phyloP scores from a whole-genome alignment of 2,888 invertebrate species.

The Agrotis segetum region DNA sequence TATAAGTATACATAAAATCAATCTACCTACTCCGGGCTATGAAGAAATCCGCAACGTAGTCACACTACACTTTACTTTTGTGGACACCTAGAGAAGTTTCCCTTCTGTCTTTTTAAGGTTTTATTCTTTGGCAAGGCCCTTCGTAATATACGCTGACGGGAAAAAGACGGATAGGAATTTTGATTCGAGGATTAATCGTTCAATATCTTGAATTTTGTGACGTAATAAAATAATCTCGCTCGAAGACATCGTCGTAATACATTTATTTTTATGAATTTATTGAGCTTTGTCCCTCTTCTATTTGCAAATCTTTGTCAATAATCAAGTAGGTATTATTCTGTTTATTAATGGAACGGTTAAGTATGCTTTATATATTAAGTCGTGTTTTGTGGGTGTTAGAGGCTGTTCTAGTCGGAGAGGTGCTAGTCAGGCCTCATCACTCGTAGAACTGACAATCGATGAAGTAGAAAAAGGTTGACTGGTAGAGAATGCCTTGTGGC shows the following conservation, averaged over 20 bases:
- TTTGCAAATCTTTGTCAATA: conserved; percentile 12
- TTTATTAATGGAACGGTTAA: not conserved
- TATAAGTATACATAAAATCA: too few relatives aligned
- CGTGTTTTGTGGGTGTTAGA: too few relatives aligned
- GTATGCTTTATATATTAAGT: not conserved
- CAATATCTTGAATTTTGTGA: conserved; percentile 49
- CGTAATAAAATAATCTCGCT: conserved; percentile 46
- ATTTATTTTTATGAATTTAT: conserved; percentile 23
- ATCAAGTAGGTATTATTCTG: not conserved
- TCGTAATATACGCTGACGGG: conserved; percentile 41
- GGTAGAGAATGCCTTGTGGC: too few relatives aligned
- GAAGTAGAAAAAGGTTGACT: too few relatives aligned
- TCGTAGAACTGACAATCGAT: too few relatives aligned
- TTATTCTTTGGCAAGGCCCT: conserved; percentile 15
- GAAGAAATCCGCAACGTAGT: too few relatives aligned
- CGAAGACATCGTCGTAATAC: conserved; percentile 19
- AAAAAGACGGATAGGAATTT: conserved; percentile 56
- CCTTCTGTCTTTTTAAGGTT: not conserved
- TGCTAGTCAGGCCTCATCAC: too few relatives aligned
- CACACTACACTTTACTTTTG: too few relatives aligned
- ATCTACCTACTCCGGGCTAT: too few relatives aligned
- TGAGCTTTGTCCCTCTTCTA: not conserved
- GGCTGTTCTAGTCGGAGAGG: too few relatives aligned
- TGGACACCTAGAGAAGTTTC: not conserved
- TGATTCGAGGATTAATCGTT: conserved; percentile 51